These are phyloP conservation scores for Trachelus troglodyta DNA, from an alignment of 2,888 invertebrate species.

Conservation along the genomic window DNA sequence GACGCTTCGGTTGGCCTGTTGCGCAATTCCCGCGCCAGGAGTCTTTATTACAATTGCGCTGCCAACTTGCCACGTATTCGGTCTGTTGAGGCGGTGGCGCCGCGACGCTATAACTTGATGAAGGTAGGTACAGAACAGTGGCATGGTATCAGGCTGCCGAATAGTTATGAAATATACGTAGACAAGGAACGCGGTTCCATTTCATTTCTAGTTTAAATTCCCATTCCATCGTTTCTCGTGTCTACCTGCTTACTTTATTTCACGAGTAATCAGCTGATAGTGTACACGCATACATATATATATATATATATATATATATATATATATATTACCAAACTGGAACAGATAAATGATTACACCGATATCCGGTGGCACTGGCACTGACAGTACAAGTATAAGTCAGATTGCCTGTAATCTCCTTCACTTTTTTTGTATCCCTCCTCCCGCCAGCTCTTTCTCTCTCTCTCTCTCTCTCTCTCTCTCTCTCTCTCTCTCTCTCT, in stretches of 20 bases:
- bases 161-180: neutral
- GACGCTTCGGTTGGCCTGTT: neutral
- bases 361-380: neutral
- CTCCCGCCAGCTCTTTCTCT: neutral
- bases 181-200: neutral
- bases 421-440: neutral
- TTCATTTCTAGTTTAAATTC: neutral
- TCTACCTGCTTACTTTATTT: neutral
- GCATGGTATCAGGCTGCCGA: neutral
- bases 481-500: neutral
- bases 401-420: neutral
- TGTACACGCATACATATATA: neutral
- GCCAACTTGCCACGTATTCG: neutral
- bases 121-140: neutral
- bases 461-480: neutral
- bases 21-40: neutral
- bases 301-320: too few species aligned
- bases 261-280: neutral
- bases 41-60: neutral
- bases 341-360: neutral
- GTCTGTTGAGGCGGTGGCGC: neutral
- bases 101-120: neutral
- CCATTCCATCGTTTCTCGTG: neutral
- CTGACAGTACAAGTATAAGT: neutral
- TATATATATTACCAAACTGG: neutral